Conservation (phyloP, 2,888 invertebrate genomes). For the Thecocarcelia acutangulata region DNA sequence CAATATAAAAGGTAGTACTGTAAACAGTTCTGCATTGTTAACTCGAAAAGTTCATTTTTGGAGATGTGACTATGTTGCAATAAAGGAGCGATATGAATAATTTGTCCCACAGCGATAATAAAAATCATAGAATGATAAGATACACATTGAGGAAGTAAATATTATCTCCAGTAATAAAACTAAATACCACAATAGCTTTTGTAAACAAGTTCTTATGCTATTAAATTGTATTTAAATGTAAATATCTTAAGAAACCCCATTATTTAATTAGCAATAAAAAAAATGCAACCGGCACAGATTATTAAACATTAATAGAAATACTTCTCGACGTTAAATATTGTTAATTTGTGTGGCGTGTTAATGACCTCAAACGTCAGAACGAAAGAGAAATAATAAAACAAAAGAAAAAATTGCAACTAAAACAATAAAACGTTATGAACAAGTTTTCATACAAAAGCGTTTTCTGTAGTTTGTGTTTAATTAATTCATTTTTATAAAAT, state of each 20-base stretch:
- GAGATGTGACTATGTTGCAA: too few species aligned
- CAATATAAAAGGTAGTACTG: too few species aligned
- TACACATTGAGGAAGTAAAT: too few species aligned
- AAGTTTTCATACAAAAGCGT: background rate
- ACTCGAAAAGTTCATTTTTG: too few species aligned
- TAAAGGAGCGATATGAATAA: too few species aligned
- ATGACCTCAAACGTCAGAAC: slow-evolving; percentile 42
- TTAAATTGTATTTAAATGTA: background rate
- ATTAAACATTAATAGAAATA: slow-evolving; percentile 18
- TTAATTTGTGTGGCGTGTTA: slow-evolving; percentile 38
- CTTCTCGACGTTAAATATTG: background rate
- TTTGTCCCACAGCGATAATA: too few species aligned
- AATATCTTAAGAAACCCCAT: too few species aligned
- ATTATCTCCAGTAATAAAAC: too few species aligned
- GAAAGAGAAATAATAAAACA: background rate
- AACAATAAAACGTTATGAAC: slow-evolving; percentile 5
- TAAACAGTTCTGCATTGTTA: too few species aligned
- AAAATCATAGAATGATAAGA: too few species aligned
- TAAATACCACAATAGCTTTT: too few species aligned
- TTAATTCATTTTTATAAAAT: slow-evolving; percentile 31
- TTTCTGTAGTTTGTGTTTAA: slow-evolving; percentile 16
- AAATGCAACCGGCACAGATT: background rate
- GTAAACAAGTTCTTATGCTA: too few species aligned
- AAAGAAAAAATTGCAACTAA: slow-evolving; percentile 24
- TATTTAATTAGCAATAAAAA: slow-evolving; percentile 17